Evolutionary conservation across 2,797 vertebrate species (phyloP).

Genomic region (Myiotriccus ornatus): DNA sequence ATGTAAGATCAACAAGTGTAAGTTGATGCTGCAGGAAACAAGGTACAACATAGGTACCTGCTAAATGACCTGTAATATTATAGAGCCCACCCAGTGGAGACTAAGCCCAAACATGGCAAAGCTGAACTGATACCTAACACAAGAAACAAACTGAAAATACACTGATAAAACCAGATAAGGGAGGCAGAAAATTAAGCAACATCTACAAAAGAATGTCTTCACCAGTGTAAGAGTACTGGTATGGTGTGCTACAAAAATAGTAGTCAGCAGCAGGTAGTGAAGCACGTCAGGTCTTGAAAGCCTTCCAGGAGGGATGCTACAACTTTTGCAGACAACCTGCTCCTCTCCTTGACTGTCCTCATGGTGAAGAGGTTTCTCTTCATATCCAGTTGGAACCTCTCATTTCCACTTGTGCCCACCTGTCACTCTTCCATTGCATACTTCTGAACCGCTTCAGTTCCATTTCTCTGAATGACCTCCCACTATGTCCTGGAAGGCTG

Average conservation of each 20-base stretch:
- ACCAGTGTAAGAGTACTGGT: not conserved
- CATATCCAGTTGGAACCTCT: not conserved
- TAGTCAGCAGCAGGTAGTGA: not conserved
- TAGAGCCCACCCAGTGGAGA: not conserved
- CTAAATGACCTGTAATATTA: not conserved
- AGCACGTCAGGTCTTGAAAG: not conserved
- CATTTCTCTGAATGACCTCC: not conserved
- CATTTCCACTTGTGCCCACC: not conserved
- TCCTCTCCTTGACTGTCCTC: not conserved
- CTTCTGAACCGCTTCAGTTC: not conserved
- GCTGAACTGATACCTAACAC: not conserved
- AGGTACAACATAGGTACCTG: not conserved
- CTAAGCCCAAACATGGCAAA: not conserved
- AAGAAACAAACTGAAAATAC: not conserved
- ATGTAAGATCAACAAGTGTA: not conserved
- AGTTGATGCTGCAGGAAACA: not conserved
- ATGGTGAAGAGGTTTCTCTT: not conserved
- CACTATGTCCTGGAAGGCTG: not conserved
- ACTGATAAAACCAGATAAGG: not conserved
- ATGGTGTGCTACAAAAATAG: not conserved
- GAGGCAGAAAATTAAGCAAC: not conserved
- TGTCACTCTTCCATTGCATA: accelerated
- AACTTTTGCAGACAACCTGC: not conserved
- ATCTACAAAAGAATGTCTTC: not conserved
- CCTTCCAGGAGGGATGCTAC: not conserved